These are phyloP conservation scores for Acleris holmiana DNA, from an alignment of 2,888 invertebrate genomes.

Conservation along the genomic window DNA sequence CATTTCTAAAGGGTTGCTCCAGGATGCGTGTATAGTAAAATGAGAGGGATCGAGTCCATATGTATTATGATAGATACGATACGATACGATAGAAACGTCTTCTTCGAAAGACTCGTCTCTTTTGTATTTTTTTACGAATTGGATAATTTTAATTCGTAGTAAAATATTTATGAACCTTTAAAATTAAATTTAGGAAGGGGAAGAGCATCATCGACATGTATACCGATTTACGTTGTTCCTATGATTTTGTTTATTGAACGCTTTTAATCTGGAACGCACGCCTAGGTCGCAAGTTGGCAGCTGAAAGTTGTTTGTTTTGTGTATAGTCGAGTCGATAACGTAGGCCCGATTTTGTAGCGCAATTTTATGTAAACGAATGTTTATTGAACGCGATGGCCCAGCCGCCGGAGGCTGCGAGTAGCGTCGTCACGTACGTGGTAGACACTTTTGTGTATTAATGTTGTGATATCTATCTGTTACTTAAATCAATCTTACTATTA, in stretches of 20 bases:
- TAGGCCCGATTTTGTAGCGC: constrained; percentile 6
- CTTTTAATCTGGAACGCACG: constrained; percentile 27
- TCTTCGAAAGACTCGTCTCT: constrained; percentile 50
- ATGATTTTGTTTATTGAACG: constrained; percentile 27
- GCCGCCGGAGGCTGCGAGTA: constrained; percentile 43
- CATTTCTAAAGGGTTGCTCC: constrained; percentile 4
- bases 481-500: constrained; percentile 42
- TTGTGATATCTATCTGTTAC: constrained; percentile 57
- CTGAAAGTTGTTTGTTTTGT: constrained; percentile 43
- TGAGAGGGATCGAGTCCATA: constrained; percentile 38
- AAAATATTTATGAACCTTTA: constrained; percentile 34
- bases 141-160: constrained; percentile 48
- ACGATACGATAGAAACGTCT: constrained; percentile 43
- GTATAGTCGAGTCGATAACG: constrained; percentile 34
- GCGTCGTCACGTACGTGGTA: constrained; percentile 44
- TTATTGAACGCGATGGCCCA: constrained; percentile 41
- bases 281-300: constrained; percentile 40
- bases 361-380: constrained; percentile 26
- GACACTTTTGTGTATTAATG: constrained; percentile 50
- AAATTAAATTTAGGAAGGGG: constrained; percentile 13
- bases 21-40: constrained; percentile 24
- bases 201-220: constrained; percentile 17
- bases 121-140: constrained; percentile 66
- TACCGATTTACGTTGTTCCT: constrained; percentile 15
- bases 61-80: constrained; percentile 36